A percentile compares a stretch with the other conserved stretches of the same genome.
These are phyloP conservation scores for Boleophthalmus pectinirostris DNA, from an alignment of 2,113 vertebrate species.

Conservation along the genomic window DNA sequence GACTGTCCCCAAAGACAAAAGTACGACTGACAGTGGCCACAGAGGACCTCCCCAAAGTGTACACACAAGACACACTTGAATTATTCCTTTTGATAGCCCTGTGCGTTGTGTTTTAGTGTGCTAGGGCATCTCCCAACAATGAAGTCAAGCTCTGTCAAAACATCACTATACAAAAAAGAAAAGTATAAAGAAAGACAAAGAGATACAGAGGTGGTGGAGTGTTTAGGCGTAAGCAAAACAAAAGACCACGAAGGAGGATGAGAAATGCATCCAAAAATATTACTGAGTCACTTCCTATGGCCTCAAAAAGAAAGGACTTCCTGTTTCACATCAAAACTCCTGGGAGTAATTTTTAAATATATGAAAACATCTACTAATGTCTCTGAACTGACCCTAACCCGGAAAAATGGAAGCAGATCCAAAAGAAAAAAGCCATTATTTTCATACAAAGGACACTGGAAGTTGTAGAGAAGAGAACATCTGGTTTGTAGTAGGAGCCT, in stretches of 20 bases:
- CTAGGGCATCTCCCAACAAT: constrained; percentile 45
- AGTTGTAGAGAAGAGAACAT: constrained; percentile 55
- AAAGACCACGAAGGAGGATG: constrained; percentile 1
- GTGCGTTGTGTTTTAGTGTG: constrained; percentile 15
- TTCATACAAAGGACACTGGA: constrained; percentile 37
- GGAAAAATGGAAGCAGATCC: constrained; percentile 15
- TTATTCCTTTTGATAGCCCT: constrained; percentile 56
- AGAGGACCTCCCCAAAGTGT: constrained; percentile 17
- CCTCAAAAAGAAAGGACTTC: constrained; percentile 7
- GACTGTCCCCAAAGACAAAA: constrained; percentile 14
- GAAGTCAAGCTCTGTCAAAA: constrained; percentile 51
- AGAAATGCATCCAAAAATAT: constrained; percentile 2
- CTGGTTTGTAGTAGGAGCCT: constrained; percentile 71
- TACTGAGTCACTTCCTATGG: constrained; percentile 1
- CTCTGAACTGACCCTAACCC: constrained; percentile 1
- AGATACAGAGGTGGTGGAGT: constrained; percentile 36
- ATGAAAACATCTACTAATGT: background rate
- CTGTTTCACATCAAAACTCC: background rate
- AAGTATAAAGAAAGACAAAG: constrained; percentile 16
- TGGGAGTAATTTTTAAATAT: background rate
- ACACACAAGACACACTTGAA: constrained; percentile 34
- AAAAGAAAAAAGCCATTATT: constrained; percentile 32
- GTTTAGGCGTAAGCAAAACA: constrained; percentile 24
- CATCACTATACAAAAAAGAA: constrained; percentile 8
- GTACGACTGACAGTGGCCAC: constrained; percentile 30